A percentile compares a stretch with the other conserved stretches of the same genome.
Conservation (phyloP, 2,797 vertebrate species). For the Xiphophorus birchmanni region DNA sequence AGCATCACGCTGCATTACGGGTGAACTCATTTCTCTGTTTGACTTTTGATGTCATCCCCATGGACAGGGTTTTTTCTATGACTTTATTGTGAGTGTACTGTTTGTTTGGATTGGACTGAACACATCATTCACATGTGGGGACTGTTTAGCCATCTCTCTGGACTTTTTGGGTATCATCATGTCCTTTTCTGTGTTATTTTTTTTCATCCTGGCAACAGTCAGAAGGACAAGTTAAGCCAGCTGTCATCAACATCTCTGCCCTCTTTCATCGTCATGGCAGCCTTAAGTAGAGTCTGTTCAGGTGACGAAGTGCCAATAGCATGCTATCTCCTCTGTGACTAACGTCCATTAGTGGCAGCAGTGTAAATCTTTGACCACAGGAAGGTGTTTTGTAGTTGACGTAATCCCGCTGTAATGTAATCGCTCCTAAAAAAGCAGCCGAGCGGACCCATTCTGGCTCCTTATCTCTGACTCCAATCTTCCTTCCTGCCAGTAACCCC, state of each 20-base stretch:
- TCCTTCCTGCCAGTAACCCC: conserved; percentile 56
- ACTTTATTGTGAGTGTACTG: conserved; percentile 65
- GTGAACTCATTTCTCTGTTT: conserved; percentile 69
- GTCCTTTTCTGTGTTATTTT: not conserved
- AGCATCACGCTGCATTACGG: conserved; percentile 26
- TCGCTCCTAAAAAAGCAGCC: conserved; percentile 38
- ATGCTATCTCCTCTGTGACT: conserved; percentile 58
- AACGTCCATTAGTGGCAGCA: conserved; percentile 40
- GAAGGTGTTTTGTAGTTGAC: conserved; percentile 65
- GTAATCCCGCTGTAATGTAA: conserved; percentile 55
- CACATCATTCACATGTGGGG: conserved; percentile 63
- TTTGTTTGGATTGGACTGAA: conserved; percentile 52
- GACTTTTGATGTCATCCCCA: conserved; percentile 70
- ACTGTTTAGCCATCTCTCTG: conserved; percentile 51
- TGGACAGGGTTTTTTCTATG: conserved; percentile 74
- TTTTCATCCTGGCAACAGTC: conserved; percentile 39
- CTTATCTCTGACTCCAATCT: conserved; percentile 62
- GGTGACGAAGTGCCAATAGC: conserved; percentile 60
- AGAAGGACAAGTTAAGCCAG: conserved; percentile 25
- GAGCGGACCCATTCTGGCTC: conserved; percentile 36
- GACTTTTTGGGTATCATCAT: conserved; percentile 17
- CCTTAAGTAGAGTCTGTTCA: conserved; percentile 42
- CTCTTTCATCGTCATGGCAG: conserved; percentile 46
- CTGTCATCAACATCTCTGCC: conserved; percentile 47
- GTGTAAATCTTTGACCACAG: conserved; percentile 45